A percentile compares a stretch with the other conserved stretches of the same genome.
Evolutionary conservation across 2,113 vertebrate species (phyloP).

Genomic region (Chunga burmeisteri): DNA sequence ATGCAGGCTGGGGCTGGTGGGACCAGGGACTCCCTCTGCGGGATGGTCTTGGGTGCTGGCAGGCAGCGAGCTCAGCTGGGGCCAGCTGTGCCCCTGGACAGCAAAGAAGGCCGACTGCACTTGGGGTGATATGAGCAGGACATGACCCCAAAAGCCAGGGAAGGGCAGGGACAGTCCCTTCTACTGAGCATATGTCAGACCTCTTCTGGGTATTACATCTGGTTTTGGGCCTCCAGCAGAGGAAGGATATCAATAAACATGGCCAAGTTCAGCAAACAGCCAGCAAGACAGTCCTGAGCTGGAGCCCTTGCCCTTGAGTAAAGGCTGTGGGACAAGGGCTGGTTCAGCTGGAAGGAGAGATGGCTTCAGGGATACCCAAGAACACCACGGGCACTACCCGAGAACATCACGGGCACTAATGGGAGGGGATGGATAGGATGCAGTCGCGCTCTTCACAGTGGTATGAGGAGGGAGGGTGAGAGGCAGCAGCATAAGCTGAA

Average conservation of each 20-base stretch:
- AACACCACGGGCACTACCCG: neutral
- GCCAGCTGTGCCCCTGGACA: neutral
- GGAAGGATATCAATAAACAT: neutral
- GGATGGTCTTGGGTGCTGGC: rapidly evolving
- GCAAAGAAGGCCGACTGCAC: neutral
- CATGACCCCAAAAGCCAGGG: rapidly evolving
- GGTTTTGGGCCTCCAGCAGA: neutral
- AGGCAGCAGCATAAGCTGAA: neutral
- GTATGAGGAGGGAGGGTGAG: neutral
- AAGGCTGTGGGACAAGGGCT: rapidly evolving
- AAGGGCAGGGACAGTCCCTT: neutral
- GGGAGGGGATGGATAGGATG: neutral
- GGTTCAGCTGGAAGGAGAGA: neutral
- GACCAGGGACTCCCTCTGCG: neutral
- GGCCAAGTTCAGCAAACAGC: neutral
- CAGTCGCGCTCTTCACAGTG: neutral
- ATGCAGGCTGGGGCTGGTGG: neutral
- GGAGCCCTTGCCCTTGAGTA: neutral
- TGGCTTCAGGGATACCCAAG: neutral
- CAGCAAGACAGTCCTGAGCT: neutral
- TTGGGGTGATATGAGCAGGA: neutral
- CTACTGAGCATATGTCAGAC: neutral
- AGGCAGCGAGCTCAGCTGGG: neutral
- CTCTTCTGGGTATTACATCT: neutral
- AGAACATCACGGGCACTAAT: rapidly evolving